Percentiles rank a stretch among this genome's conserved stretches.
Evolutionary conservation across 2,113 vertebrate genomes (phyloP).

Genomic region (Scomber japonicus): DNA sequence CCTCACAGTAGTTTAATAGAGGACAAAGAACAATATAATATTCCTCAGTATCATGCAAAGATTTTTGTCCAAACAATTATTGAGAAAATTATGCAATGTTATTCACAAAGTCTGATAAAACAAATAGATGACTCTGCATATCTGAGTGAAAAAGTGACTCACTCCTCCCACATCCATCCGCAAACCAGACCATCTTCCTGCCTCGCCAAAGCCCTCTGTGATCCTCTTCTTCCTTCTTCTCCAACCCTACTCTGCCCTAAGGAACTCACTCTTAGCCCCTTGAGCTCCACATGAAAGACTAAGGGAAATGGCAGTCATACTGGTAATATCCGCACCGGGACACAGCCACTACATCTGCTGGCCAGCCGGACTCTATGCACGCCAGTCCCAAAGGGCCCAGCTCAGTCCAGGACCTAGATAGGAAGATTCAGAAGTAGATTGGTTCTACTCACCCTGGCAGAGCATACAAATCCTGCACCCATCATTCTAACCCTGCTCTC

Average conservation of each 20-base stretch:
- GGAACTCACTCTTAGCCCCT: conserved; percentile 55
- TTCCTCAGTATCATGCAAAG: conserved; percentile 12
- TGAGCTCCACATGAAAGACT: conserved; percentile 78
- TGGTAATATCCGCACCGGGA: conserved; percentile 79
- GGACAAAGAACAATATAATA: not conserved
- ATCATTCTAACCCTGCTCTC: conserved; percentile 47
- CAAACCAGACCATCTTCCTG: conserved; percentile 62
- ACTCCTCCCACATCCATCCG: conserved; percentile 40
- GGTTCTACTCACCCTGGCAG: conserved; percentile 48
- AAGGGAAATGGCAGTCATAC: conserved; percentile 78
- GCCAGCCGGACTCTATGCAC: conserved; percentile 68
- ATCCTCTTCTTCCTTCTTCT: conserved; percentile 68
- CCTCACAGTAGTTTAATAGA: not conserved
- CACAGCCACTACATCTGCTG: conserved; percentile 76
- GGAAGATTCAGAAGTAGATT: conserved; percentile 42
- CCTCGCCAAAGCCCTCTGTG: conserved; percentile 57
- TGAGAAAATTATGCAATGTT: conserved; percentile 16
- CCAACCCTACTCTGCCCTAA: conserved; percentile 52
- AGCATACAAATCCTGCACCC: conserved; percentile 55
- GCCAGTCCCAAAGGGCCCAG: conserved; percentile 53
- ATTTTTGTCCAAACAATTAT: conserved; percentile 1
- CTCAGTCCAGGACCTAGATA: conserved; percentile 50
- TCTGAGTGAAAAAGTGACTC: conserved; percentile 42
- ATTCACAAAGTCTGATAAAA: conserved; percentile 21
- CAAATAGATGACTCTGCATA: conserved; percentile 47